phyloP scores from a whole-genome alignment of 2,113 vertebrate genomes.

The Plestiodon gilberti region DNA sequence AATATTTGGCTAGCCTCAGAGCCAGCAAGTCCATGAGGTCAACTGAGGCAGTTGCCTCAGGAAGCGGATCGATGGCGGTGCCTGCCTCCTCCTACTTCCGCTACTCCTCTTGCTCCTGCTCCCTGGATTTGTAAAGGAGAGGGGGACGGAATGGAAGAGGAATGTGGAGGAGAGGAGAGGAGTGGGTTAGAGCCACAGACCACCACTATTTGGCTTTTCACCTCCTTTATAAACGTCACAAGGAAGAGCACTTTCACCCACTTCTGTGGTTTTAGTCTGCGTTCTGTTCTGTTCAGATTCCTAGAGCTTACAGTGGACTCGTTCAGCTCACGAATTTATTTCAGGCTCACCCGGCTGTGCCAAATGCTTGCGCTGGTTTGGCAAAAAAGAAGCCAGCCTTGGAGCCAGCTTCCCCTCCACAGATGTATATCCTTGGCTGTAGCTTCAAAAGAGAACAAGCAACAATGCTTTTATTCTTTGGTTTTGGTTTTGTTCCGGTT shows the following conservation, averaged over 20 bases:
- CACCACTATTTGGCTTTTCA: neutral
- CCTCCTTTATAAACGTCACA: constrained; percentile 20
- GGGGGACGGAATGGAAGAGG: too few relatives aligned
- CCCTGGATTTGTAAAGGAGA: too few relatives aligned
- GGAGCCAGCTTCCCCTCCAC: constrained; percentile 58
- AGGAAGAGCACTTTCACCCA: neutral
- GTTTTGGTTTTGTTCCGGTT: constrained; percentile 59
- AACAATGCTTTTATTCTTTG: constrained; percentile 44
- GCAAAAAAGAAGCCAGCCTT: constrained; percentile 51
- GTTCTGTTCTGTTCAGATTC: neutral
- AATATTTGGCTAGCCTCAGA: too few relatives aligned
- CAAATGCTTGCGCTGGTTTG: constrained; percentile 51
- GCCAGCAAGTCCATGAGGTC: too few relatives aligned
- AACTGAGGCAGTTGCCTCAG: too few relatives aligned
- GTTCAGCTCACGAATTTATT: constrained; percentile 35
- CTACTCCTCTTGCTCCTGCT: too few relatives aligned
- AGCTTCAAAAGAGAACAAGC: neutral
- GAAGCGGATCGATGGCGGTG: too few relatives aligned
- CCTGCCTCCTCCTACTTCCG: too few relatives aligned
- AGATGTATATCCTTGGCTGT: constrained; percentile 67
- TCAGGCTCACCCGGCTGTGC: constrained; percentile 52
- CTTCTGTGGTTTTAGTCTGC: neutral
- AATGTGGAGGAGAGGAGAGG: too few relatives aligned
- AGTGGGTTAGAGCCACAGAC: too few relatives aligned
- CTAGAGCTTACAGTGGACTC: constrained; percentile 1